A percentile compares a stretch with the other conserved stretches of the same genome.
phyloP scores from a whole-genome alignment of 2,888 invertebrate species.

The Mechanitis messenoides region DNA sequence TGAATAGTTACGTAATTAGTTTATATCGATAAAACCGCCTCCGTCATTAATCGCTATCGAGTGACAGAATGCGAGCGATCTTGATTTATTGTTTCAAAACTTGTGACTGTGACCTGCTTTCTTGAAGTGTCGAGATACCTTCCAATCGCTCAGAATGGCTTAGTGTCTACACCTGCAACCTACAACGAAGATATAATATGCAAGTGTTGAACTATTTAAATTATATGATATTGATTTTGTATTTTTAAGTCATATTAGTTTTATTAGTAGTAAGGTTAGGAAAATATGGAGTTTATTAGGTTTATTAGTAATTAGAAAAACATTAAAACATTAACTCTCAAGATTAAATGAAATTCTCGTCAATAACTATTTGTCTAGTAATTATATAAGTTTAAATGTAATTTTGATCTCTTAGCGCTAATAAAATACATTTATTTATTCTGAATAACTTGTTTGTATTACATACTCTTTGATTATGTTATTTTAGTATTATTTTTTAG shows the following conservation, averaged over 20 bases:
- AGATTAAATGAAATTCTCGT: too few species aligned
- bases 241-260: too few species aligned
- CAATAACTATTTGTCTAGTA: constrained; percentile 28
- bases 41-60: constrained; percentile 31
- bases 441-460: constrained; percentile 30
- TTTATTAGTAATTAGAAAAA: too few species aligned
- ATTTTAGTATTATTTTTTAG: constrained; percentile 39
- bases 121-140: constrained; percentile 27
- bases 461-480: constrained; percentile 58
- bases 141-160: constrained; percentile 9
- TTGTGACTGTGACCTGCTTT: constrained; percentile 31
- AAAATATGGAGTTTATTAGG: too few species aligned
- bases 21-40: constrained; percentile 35
- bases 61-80: constrained; percentile 34
- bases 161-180: constrained; percentile 17
- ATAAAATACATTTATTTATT: constrained; percentile 51
- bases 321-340: too few species aligned
- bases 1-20: constrained; percentile 15
- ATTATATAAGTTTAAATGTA: constrained; percentile 33
- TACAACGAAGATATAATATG: neutral
- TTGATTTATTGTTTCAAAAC: constrained; percentile 35
- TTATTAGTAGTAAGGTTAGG: too few species aligned
- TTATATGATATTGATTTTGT: too few species aligned
- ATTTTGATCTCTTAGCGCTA: constrained; percentile 31
- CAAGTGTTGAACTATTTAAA: neutral